These are phyloP conservation scores for Cisticola juncidis DNA, from an alignment of 2,113 vertebrate genomes.

Conservation along the genomic window DNA sequence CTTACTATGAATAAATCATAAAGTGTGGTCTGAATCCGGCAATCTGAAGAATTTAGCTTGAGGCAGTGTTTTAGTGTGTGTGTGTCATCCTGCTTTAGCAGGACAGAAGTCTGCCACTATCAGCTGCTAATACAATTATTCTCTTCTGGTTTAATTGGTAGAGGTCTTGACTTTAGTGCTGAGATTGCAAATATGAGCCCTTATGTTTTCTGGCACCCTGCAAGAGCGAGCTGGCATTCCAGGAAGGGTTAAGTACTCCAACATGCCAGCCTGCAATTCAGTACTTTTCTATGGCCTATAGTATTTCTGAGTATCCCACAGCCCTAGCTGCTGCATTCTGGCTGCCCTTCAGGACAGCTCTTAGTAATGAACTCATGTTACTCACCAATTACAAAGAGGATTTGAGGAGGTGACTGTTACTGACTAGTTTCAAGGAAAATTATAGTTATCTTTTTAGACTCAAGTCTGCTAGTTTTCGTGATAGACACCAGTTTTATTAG, in stretches of 20 bases:
- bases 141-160: neutral
- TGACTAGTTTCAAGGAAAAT: neutral
- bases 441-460: neutral
- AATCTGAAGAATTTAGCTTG: neutral
- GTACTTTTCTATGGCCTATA: neutral
- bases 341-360: neutral
- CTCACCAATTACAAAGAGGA: neutral
- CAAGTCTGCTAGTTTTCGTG: neutral
- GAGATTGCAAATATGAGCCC: neutral
- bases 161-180: neutral
- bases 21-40: neutral
- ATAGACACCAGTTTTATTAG: neutral
- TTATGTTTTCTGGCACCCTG: neutral
- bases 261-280: neutral
- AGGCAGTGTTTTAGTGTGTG: neutral
- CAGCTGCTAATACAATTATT: neutral
- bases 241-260: neutral
- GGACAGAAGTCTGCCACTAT: neutral
- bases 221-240: neutral
- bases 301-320: neutral
- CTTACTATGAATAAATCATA: slow-evolving; percentile 25
- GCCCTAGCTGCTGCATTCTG: neutral
- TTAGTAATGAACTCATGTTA: neutral
- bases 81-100: neutral
- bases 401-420: neutral